Conservation (phyloP, 2,797 vertebrate genomes). For the Microctenopoma steveboyesi region DNA sequence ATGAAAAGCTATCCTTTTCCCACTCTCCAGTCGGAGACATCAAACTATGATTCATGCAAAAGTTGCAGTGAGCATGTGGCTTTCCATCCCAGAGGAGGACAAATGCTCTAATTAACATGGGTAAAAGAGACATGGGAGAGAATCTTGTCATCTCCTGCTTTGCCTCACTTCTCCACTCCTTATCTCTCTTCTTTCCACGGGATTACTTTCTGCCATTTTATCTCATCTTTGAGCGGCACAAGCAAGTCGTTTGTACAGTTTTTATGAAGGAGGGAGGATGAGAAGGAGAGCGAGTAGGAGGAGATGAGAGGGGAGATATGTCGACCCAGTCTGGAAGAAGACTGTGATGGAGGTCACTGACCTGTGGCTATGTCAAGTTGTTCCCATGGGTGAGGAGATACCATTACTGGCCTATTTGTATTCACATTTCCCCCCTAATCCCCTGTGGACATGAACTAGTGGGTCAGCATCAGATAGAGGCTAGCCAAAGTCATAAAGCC, state of each 20-base stretch:
- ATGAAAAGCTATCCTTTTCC: slow-evolving; percentile 42
- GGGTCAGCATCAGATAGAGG: slow-evolving; percentile 16
- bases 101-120: slow-evolving; percentile 57
- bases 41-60: slow-evolving; percentile 31
- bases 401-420: slow-evolving; percentile 26
- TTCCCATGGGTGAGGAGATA: slow-evolving; percentile 46
- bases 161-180: slow-evolving; percentile 29
- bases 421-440: slow-evolving; percentile 11
- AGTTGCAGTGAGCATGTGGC: not conserved
- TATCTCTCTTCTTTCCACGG: slow-evolving; percentile 40
- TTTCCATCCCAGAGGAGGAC: slow-evolving; percentile 33
- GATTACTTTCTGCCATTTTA: slow-evolving; percentile 50
- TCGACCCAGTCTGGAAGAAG: slow-evolving; percentile 17
- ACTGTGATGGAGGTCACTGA: slow-evolving; percentile 42
- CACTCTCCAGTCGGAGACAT: slow-evolving; percentile 22
- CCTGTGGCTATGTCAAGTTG: slow-evolving; percentile 40
- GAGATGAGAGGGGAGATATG: slow-evolving; percentile 31
- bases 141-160: slow-evolving; percentile 55
- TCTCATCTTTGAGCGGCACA: slow-evolving; percentile 31
- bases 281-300: not conserved
- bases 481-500: slow-evolving; percentile 33
- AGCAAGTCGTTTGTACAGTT: slow-evolving; percentile 17
- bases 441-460: slow-evolving; percentile 18
- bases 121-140: slow-evolving; percentile 17
- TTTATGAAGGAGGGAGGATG: slow-evolving; percentile 38